These are phyloP conservation scores for Drosophila nigritarsus DNA, from an alignment of 2,888 invertebrate genomes.

Conservation along the genomic window DNA sequence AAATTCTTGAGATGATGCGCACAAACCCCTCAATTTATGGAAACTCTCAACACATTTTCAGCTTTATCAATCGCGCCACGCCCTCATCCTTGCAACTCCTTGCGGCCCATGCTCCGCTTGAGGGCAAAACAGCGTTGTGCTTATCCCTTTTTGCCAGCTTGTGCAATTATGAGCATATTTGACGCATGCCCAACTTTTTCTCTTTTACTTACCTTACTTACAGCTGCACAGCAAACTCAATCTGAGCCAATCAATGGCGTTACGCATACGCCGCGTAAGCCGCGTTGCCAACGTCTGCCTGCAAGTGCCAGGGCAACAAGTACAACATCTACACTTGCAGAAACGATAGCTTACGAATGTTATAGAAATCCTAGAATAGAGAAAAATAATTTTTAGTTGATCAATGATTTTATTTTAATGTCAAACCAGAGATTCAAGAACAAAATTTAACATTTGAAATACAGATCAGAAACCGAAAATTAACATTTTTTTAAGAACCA, in stretches of 20 bases:
- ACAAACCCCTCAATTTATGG: conserved; percentile 19
- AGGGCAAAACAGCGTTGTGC: conserved; percentile 4
- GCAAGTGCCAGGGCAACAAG: conserved; percentile 66
- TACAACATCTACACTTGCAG: conserved; percentile 34
- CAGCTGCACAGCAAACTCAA: conserved; percentile 49
- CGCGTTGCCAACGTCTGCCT: conserved; percentile 44
- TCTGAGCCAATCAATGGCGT: conserved; percentile 71
- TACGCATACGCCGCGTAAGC: conserved; percentile 77
- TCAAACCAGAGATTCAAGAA: not conserved
- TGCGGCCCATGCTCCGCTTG: not conserved
- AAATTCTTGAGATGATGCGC: conserved; percentile 36
- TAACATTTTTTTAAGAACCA: not conserved
- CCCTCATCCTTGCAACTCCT: conserved; percentile 13
- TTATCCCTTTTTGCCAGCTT: conserved; percentile 56
- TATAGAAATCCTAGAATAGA: not conserved
- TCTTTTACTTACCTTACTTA: conserved; percentile 4
- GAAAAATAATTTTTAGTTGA: not conserved
- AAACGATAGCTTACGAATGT: not conserved
- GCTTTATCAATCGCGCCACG: conserved; percentile 43
- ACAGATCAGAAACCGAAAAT: not conserved
- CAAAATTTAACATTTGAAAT: not conserved
- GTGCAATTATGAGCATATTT: conserved; percentile 69
- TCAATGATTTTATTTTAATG: not conserved
- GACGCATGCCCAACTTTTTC: conserved; percentile 45
- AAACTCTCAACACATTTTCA: conserved; percentile 29